Base-by-base conservation (phyloP, 2,888 invertebrate genomes). In the Lagria hirta region DNA sequence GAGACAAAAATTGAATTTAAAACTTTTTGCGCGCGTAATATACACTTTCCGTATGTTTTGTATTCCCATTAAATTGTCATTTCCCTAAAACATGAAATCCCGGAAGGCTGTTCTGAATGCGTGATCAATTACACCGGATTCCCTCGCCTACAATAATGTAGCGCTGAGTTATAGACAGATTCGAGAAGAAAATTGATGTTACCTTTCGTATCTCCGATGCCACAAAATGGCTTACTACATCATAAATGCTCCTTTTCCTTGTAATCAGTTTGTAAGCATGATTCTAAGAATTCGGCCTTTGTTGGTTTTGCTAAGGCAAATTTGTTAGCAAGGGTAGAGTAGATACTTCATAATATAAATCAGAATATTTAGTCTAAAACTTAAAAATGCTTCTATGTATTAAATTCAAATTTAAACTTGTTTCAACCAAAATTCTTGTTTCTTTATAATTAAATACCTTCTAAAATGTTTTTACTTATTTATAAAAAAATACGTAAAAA, bases 121-220 rank as follows among this genome's bases (percentile, higher is more conserved):
- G 59, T 60, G 60, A 60, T 62, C 62, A 62, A 62, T 62, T 61
- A 60, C 55, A 48, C 46, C 41, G 49, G 55, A 60, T 55, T 58
- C 58, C 58, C 57, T 27, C 33, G 53, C 48, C 52, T 49, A 46
- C 57, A 58, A 56, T 58, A 57, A 56, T 54, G 53, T 53, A 54
- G 52, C 54, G 58, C 48, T 51, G 58, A 56, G 54, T 56, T 57
- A 57, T 53, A 49, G 51, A 54, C 51, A 54, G 52, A 54, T 49
- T 45, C 52, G 43, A 33, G 30, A 54, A 52, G 54, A 54, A 54
- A 54, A 54, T 54, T 54, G 52, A 54, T 54, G 52, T 50, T 48
- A 22, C 33, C 26, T 17, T 24, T 27, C 37, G 36, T 32, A 37
- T 16, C 37, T 37, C 37, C 21, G 13, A 38, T 22, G 13, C 15